Evolutionary conservation across 2,888 invertebrate genomes (phyloP).

Genomic region (Cyclophora punctaria): DNA sequence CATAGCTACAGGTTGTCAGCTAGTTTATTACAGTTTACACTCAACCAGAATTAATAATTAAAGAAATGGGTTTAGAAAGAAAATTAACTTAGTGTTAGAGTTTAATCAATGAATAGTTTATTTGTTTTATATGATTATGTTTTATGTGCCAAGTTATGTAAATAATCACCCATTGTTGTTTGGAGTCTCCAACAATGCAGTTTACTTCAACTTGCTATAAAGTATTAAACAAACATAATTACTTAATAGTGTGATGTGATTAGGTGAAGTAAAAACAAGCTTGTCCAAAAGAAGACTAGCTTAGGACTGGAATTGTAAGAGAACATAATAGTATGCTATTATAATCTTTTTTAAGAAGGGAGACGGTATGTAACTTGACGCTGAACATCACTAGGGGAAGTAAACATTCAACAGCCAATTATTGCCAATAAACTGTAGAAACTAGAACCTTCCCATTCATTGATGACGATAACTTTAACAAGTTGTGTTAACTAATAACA

Average conservation of each 20-base stretch:
- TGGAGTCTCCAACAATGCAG: background rate
- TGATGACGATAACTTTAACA: background rate
- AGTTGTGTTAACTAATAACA: too few species aligned
- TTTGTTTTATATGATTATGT: too few species aligned
- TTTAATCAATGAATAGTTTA: too few species aligned
- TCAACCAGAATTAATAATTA: too few species aligned
- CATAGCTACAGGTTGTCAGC: too few species aligned
- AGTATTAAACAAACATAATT: too few species aligned
- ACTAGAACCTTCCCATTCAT: constrained; percentile 9
- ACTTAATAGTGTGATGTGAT: too few species aligned
- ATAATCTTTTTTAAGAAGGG: background rate
- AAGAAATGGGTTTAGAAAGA: too few species aligned
- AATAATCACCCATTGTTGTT: too few species aligned
- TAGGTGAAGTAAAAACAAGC: background rate
- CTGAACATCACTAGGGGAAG: constrained; percentile 17
- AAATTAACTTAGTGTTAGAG: too few species aligned
- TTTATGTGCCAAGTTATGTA: too few species aligned
- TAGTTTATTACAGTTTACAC: too few species aligned
- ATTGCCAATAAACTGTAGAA: constrained; percentile 17
- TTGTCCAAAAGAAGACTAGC: background rate
- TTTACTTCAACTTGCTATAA: background rate
- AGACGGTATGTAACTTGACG: background rate
- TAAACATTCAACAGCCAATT: constrained; percentile 23
- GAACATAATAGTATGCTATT: background rate
- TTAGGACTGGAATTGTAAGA: background rate